phyloP scores from a whole-genome alignment of 2,113 vertebrate species.

The Halichoerus grypus region DNA sequence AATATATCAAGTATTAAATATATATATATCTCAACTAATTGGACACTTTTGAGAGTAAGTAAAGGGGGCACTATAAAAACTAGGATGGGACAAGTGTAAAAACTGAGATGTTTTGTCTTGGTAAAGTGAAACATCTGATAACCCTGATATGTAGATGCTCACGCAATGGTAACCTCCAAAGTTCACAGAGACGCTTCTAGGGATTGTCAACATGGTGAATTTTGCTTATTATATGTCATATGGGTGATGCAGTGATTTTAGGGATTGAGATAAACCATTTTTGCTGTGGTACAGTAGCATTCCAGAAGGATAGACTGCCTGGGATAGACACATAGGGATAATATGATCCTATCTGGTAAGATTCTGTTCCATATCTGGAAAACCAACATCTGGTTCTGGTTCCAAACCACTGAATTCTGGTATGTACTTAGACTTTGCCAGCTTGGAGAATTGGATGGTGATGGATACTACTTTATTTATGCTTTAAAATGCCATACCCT shows the following conservation, averaged over 20 bases:
- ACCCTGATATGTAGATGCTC: background rate
- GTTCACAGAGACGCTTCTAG: constrained; percentile 12
- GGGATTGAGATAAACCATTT: background rate
- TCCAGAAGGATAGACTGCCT: constrained; percentile 31
- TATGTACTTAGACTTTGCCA: constrained; percentile 67
- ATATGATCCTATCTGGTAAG: constrained; percentile 18
- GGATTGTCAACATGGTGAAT: background rate
- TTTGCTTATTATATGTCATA: background rate
- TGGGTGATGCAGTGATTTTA: background rate
- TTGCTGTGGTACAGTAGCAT: background rate
- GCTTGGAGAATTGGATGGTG: constrained; percentile 40
- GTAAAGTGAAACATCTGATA: constrained; percentile 15
- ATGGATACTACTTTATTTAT: constrained; percentile 73
- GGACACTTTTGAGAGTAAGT: background rate
- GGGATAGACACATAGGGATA: background rate
- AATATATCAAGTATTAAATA: background rate
- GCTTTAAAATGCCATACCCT: constrained; percentile 47
- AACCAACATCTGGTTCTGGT: constrained; percentile 73
- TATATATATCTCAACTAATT: background rate
- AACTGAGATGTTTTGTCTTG: background rate
- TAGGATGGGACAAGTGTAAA: constrained; percentile 17
- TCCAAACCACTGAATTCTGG: constrained; percentile 77
- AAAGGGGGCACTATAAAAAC: constrained; percentile 16
- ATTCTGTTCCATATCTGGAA: constrained; percentile 58
- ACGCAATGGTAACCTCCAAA: background rate